Evolutionary conservation across 2,797 vertebrate species (phyloP).

Genomic region (Serranus cabrilla): DNA sequence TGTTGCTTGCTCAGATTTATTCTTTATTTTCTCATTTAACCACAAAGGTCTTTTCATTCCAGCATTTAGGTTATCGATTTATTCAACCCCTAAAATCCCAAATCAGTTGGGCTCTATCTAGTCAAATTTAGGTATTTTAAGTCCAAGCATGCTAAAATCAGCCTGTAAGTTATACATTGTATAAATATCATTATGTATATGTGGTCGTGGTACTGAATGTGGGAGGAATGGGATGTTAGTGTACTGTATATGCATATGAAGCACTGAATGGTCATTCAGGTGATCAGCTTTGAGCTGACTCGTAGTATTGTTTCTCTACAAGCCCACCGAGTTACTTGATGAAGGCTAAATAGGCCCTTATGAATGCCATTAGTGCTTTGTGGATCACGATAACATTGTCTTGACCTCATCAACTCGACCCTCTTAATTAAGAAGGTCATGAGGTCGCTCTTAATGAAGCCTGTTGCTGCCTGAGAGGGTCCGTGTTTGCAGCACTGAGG

Average conservation of each 20-base stretch:
- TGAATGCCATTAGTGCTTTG: background rate
- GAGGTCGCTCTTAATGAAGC: background rate
- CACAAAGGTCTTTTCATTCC: too few relatives aligned
- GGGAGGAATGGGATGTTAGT: background rate
- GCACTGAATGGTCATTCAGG: background rate
- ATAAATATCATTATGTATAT: too few relatives aligned
- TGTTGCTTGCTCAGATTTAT: too few relatives aligned
- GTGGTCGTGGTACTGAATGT: background rate
- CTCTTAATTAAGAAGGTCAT: constrained; percentile 6
- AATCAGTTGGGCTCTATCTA: background rate
- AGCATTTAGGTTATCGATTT: too few relatives aligned
- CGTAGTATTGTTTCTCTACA: background rate
- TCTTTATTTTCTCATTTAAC: too few relatives aligned
- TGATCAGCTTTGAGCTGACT: background rate
- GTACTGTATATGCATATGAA: background rate
- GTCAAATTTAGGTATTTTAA: background rate
- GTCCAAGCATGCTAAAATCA: background rate
- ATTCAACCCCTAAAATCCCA: background rate
- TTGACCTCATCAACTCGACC: constrained; percentile 17
- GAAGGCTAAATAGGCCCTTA: constrained; percentile 1
- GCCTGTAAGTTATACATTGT: background rate
- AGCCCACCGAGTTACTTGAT: background rate
- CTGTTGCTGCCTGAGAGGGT: background rate
- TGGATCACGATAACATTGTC: constrained; percentile 4
- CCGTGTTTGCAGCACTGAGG: background rate